Evolutionary conservation across 2,797 vertebrate genomes (phyloP).

Genomic region (Sebastes iracundus): DNA sequence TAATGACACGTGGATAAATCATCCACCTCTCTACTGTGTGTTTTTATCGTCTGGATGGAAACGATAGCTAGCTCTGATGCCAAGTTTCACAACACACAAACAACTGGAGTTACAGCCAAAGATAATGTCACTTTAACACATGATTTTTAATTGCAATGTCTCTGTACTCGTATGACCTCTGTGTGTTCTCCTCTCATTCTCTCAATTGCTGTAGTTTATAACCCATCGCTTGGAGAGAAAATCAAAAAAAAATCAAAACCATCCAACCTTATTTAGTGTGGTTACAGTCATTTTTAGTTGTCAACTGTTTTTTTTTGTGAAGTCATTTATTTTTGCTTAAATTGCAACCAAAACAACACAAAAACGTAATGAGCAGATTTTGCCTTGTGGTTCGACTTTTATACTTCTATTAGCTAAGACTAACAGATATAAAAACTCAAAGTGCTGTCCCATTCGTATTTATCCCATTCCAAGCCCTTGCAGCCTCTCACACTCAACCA

Average conservation of each 20-base stretch:
- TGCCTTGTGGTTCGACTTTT: neutral
- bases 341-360: neutral
- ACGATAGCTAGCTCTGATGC: neutral
- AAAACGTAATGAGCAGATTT: neutral
- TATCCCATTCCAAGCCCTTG: no score
- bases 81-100: slow-evolving; percentile 33
- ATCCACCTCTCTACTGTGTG: slow-evolving; percentile 29
- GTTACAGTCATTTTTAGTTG: neutral
- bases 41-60: slow-evolving; percentile 31
- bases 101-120: slow-evolving; percentile 12
- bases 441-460: no score
- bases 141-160: slow-evolving; percentile 4
- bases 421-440: neutral
- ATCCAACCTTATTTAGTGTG: neutral
- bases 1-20: slow-evolving; percentile 58
- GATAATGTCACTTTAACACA: neutral
- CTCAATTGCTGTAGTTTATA: neutral
- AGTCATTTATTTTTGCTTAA: neutral
- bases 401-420: neutral
- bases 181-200: neutral
- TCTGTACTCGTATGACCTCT: neutral
- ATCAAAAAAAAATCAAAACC: neutral
- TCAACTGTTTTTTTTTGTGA: neutral
- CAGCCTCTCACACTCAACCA: no score
- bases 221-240: neutral